These are phyloP conservation scores for Galemys pyrenaicus DNA, from an alignment of 2,113 vertebrate species.

Conservation along the genomic window DNA sequence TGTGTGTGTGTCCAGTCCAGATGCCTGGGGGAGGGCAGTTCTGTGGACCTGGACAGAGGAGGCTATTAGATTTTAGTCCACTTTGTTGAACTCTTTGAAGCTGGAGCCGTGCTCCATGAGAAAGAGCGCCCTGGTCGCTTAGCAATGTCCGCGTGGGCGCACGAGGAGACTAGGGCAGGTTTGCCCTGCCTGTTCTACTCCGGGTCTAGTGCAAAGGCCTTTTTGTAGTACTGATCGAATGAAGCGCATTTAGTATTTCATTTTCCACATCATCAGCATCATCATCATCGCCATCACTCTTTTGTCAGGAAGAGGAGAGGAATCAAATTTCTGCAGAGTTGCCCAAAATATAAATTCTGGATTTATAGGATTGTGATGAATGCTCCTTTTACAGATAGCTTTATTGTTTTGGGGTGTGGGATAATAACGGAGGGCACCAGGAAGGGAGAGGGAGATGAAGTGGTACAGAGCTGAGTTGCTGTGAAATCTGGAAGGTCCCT, in stretches of 20 bases:
- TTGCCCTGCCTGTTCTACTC: neutral
- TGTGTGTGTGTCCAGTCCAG: neutral
- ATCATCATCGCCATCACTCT: neutral
- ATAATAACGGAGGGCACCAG: neutral
- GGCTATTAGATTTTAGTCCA: neutral
- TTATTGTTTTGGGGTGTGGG: neutral
- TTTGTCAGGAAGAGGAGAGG: neutral
- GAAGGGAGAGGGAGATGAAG: neutral
- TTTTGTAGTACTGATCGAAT: neutral
- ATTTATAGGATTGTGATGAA: neutral
- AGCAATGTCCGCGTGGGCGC: rapidly evolving
- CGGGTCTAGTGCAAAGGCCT: neutral
- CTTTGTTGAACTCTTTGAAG: neutral
- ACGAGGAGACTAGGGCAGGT: neutral
- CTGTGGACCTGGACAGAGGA: neutral
- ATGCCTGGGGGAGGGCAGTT: neutral
- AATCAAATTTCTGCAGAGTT: neutral
- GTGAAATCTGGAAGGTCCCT: neutral
- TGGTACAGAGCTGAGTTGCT: neutral
- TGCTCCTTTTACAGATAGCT: neutral
- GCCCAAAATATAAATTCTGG: neutral
- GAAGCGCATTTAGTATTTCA: neutral
- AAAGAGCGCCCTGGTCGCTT: rapidly evolving
- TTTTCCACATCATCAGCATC: neutral
- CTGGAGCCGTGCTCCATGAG: neutral